Evolutionary conservation across 1,140 invertebrate genomes (phyloP).

Genomic region (Polypedilum vanderplanki): DNA sequence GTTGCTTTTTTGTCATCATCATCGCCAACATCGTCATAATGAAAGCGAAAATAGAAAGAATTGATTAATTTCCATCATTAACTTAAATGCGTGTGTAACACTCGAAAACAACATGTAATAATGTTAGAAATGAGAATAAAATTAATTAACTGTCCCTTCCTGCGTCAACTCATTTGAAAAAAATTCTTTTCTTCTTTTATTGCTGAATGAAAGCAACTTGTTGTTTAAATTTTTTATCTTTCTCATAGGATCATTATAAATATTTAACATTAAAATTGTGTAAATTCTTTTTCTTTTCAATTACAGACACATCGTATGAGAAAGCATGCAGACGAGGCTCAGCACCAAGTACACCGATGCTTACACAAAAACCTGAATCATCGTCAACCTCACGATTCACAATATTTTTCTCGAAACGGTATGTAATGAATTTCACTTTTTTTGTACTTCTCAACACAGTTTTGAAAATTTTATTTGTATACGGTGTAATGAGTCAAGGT

Average conservation of each 20-base stretch:
- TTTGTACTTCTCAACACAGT: not conserved
- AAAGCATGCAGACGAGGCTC: constrained; percentile 79
- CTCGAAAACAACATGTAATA: not conserved
- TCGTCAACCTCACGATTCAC: constrained; percentile 56
- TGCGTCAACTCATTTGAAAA: not conserved
- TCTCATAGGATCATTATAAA: not conserved
- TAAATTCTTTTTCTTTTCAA: not conserved
- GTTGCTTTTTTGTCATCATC: no score
- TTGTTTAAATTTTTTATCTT: not conserved
- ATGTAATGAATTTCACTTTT: constrained; percentile 30
- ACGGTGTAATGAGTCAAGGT: not conserved
- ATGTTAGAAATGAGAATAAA: not conserved
- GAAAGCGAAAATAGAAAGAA: not conserved
- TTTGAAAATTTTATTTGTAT: not conserved
- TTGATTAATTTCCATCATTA: constrained; percentile 14
- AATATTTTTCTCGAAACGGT: constrained; percentile 86
- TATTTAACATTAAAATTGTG: not conserved
- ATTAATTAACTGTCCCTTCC: constrained; percentile 17
- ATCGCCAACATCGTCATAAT: not conserved
- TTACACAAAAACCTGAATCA: constrained; percentile 48
- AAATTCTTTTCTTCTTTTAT: not conserved
- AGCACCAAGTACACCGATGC: constrained; percentile 71
- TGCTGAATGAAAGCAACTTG: not conserved
- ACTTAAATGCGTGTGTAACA: not conserved
- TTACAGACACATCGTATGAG: constrained; percentile 73